phyloP scores from a whole-genome alignment of 2,113 vertebrate genomes.

The Jaculus jaculus region DNA sequence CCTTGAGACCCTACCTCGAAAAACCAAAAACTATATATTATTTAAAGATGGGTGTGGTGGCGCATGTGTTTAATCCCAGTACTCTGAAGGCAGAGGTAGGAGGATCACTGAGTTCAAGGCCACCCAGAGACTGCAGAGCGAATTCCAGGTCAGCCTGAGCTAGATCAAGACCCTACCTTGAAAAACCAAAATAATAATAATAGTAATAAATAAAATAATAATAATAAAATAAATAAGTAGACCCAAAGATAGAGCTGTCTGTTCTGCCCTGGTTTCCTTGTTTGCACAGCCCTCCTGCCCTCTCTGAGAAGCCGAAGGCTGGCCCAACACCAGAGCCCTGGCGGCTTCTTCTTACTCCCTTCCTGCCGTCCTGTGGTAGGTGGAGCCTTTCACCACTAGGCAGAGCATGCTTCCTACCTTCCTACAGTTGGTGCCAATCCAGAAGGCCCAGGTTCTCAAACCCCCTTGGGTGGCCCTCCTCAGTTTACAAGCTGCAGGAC shows the following conservation, averaged over 20 bases:
- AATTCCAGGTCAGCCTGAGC: too few species aligned
- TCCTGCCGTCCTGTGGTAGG: not conserved
- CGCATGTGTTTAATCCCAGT: too few species aligned
- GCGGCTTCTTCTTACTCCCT: not conserved
- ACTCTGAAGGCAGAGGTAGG: too few species aligned
- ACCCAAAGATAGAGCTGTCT: not conserved
- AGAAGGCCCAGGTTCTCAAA: not conserved
- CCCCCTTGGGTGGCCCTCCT: not conserved
- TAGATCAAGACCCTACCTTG: too few species aligned
- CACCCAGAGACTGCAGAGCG: too few species aligned
- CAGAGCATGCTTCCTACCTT: not conserved
- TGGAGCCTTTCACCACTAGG: not conserved
- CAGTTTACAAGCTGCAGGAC: not conserved
- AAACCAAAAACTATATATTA: too few species aligned
- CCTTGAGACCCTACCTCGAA: too few species aligned
- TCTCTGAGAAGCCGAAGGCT: not conserved
- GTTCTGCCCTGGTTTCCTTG: not conserved
- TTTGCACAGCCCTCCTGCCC: not conserved
- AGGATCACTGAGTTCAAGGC: too few species aligned
- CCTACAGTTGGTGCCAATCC: not conserved
- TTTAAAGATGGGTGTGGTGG: too few species aligned
- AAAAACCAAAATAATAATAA: too few species aligned
- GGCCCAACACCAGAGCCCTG: not conserved
- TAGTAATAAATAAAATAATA: too few species aligned
- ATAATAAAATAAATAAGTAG: too few species aligned